Base-by-base conservation (phyloP, 1,140 invertebrate species). In the Drosophila subobscura region DNA sequence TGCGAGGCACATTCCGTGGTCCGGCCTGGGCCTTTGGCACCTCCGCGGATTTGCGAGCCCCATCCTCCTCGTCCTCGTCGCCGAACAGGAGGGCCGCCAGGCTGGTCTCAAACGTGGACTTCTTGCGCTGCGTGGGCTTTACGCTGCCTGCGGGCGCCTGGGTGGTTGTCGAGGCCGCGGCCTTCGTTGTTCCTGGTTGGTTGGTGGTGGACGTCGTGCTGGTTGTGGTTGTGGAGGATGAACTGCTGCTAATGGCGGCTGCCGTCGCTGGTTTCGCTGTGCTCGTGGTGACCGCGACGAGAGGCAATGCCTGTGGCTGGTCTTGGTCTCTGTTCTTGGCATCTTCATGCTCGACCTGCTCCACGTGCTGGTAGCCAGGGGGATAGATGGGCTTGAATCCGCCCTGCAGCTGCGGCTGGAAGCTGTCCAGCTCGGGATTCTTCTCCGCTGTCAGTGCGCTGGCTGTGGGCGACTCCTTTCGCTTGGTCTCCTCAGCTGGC, bases 371-470 rank as follows among this genome's bases (percentile, higher is more conserved):
- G 53, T 90, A 91, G 16, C 80, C 77, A 5, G 88, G 88, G 12
- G 89, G 90, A 61, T 94, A 95, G 49, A 95, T 94, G 0, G 95
- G 95, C 65, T 94, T 93, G 65, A 95, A 95, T 0, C 95, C 95
- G 2, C 94, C 94, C 63, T 94, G 94, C 4, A 95, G 77, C 71
- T 95, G 93, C 0, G 95, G 95, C 68, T 95, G 94, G 72, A 95
- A 95, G 61, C 93, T 94, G 49, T 95, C 94, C 5, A 94, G 92
- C 65, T 95, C 94, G 61, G 95, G 95, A 14, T 91, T 57, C 72
- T 61, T 91, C 65, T 92, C 91, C 5, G 73, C 68, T 0, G 64
- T 54, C 5, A 58, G 6, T 3, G 77, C 63, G 5, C 70, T 77
- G 4, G 64, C 45, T 0, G 61, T 71, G 8, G 8, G 56, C 7